Percentiles rank a stretch among this genome's conserved stretches.
Evolutionary conservation across 2,113 vertebrate species (phyloP).

Genomic region (Oryzias javanicus): DNA sequence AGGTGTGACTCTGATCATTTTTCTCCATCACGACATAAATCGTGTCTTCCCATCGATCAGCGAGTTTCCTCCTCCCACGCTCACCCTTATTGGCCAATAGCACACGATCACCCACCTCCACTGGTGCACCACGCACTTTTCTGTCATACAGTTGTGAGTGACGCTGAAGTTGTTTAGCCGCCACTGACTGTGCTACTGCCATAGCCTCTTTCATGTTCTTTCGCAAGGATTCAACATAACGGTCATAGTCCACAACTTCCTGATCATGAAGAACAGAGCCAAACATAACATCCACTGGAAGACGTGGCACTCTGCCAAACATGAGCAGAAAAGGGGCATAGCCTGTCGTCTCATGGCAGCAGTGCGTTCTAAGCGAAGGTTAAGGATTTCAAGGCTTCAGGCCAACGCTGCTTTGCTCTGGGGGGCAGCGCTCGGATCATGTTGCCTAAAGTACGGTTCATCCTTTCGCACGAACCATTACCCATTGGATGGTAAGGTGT

Average conservation of each 20-base stretch:
- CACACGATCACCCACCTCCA: not conserved
- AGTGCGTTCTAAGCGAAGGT: slow-evolving; percentile 7
- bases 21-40: not conserved
- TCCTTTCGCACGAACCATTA: not conserved
- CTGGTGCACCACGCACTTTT: not conserved
- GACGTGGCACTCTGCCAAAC: slow-evolving; percentile 1
- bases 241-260: no score
- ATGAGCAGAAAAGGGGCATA: slow-evolving; percentile 5
- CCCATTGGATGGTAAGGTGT: slow-evolving; percentile 5
- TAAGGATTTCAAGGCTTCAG: not conserved
- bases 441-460: not conserved
- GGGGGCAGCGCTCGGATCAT: slow-evolving; percentile 2
- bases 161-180: no score
- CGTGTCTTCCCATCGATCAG: not conserved
- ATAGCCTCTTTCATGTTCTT: no score
- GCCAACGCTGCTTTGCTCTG: slow-evolving; percentile 3
- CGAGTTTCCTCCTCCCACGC: not conserved
- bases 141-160: no score
- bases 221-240: no score
- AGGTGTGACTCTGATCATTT: not conserved
- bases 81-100: not conserved
- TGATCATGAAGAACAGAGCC: not conserved
- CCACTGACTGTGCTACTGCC: no score
- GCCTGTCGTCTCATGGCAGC: not conserved
- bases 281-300: not conserved